phyloP scores from a whole-genome alignment of 2,888 invertebrate species.

The Drosophila bunnanda region DNA sequence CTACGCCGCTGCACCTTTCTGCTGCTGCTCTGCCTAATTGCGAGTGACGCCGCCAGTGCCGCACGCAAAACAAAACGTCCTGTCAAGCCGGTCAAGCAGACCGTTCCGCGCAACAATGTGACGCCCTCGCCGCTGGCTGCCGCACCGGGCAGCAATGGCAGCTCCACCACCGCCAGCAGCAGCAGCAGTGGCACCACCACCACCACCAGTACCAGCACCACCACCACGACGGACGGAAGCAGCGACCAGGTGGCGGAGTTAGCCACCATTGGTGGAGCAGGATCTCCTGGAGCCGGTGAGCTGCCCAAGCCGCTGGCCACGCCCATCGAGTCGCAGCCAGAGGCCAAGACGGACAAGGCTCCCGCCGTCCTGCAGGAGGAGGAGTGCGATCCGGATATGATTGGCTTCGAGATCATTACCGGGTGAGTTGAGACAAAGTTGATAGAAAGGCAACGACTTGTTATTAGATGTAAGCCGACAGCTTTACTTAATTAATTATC shows the following conservation, averaged over 20 bases:
- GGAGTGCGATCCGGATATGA: constrained; percentile 95
- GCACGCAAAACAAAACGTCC: constrained; percentile 84
- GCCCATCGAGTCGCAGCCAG: constrained; percentile 64
- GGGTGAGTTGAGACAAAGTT: constrained; percentile 86
- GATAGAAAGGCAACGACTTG: constrained; percentile 6
- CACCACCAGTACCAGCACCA: constrained; percentile 29
- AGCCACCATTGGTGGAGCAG: constrained; percentile 44
- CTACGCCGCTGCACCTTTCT: constrained; percentile 81
- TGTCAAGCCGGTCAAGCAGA: constrained; percentile 81
- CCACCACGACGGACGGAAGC: constrained; percentile 44
- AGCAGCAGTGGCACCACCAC: too few relatives aligned
- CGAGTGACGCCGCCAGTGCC: constrained; percentile 81
- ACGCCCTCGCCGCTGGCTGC: constrained; percentile 72
- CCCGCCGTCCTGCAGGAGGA: constrained; percentile 85
- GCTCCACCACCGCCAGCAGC: constrained; percentile 49
- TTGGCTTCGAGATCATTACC: constrained; percentile 96
- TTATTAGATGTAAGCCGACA: background rate
- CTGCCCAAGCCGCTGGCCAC: constrained; percentile 80
- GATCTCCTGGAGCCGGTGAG: constrained; percentile 59
- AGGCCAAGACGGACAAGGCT: constrained; percentile 80
- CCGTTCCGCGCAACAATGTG: constrained; percentile 80
- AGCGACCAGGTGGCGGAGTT: constrained; percentile 27
- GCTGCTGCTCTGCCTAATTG: constrained; percentile 81
- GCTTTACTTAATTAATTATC: constrained; percentile 1
- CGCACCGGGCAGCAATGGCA: constrained; percentile 31